Conservation (phyloP, 1,140 invertebrate genomes). For the Tribolium madens region DNA sequence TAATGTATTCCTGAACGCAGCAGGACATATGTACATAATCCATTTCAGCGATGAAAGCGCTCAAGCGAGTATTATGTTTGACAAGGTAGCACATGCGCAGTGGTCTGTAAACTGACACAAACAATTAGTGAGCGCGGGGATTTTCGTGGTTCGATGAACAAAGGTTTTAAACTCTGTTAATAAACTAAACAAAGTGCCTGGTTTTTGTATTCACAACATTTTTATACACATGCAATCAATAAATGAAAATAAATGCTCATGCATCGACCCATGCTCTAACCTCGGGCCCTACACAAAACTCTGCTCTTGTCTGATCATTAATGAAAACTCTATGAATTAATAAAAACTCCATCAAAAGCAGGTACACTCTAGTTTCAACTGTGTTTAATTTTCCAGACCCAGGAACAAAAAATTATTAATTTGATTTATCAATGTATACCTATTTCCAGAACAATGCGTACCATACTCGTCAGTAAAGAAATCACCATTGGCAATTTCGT, state of each 20-base stretch:
- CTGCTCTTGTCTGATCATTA: slow-evolving; percentile 1
- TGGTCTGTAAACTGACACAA: slow-evolving; percentile 34
- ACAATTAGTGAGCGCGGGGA: slow-evolving; percentile 38
- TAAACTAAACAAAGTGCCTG: slow-evolving; percentile 13
- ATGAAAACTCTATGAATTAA: neutral
- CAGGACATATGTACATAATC: slow-evolving; percentile 35
- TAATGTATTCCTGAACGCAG: slow-evolving; percentile 35
- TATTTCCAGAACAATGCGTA: no score
- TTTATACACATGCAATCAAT: slow-evolving; percentile 32
- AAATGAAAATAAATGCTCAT: neutral
- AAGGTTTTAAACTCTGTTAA: slow-evolving; percentile 38
- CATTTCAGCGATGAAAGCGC: slow-evolving; percentile 6
- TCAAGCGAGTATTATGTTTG: slow-evolving; percentile 35
- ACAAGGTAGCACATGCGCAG: slow-evolving; percentile 41
- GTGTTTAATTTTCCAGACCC: neutral
- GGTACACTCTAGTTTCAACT: neutral
- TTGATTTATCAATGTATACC: neutral
- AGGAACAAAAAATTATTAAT: neutral
- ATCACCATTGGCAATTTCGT: no score
- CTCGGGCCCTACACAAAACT: neutral
- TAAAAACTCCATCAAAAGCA: neutral
- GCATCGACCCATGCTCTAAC: neutral
- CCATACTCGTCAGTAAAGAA: no score
- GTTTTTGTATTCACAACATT: slow-evolving; percentile 17
- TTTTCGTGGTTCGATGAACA: slow-evolving; percentile 40